These are phyloP conservation scores for Phalacrocorax aristotelis DNA, from an alignment of 2,113 vertebrate genomes.

Conservation along the genomic window DNA sequence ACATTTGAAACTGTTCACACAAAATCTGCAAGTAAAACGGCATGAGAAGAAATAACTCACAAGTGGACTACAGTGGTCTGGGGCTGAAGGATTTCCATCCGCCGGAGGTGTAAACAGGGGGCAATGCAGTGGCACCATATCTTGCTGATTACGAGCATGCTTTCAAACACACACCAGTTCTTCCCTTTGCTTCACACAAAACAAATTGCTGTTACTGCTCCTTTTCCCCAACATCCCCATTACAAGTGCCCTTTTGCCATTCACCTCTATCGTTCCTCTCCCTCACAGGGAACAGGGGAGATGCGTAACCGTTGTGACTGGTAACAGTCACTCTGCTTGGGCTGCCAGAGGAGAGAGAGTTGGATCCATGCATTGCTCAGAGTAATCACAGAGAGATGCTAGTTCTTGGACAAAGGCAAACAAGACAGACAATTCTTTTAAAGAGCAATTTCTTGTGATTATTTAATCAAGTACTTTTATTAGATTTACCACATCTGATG, in stretches of 20 bases:
- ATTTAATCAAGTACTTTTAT: background rate
- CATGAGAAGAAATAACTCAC: background rate
- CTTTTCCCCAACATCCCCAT: background rate
- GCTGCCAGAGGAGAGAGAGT: background rate
- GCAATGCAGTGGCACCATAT: background rate
- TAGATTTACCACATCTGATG: background rate
- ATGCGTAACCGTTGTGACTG: rapidly evolving
- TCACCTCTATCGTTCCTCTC: background rate
- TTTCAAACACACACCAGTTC: background rate
- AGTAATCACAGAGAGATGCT: background rate
- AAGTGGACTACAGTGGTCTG: background rate
- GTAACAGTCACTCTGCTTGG: background rate
- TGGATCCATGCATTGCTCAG: background rate
- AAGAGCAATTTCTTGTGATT: background rate
- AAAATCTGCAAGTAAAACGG: background rate
- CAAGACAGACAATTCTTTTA: background rate
- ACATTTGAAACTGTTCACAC: background rate
- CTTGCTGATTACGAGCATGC: background rate
- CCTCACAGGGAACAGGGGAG: background rate
- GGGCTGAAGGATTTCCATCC: background rate
- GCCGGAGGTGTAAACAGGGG: background rate
- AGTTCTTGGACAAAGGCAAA: background rate
- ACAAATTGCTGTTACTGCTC: background rate
- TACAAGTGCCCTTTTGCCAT: background rate
- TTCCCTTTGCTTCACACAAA: background rate